Percentiles rank a stretch among this genome's conserved stretches.
Evolutionary conservation across 2,888 invertebrate species (phyloP).

Genomic region (Nudaria mundana): DNA sequence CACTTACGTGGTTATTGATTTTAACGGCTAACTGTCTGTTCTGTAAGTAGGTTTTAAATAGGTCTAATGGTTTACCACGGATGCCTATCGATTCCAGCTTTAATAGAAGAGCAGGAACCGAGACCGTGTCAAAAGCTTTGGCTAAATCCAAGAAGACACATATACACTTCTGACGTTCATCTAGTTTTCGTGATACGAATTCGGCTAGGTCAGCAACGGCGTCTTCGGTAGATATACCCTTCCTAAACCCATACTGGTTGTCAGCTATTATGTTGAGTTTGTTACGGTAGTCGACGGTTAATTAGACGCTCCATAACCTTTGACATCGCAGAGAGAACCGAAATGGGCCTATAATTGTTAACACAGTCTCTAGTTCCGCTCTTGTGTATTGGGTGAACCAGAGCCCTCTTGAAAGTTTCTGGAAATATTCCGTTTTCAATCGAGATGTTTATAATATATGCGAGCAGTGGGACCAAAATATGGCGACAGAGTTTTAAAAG

Average conservation of each 20-base stretch:
- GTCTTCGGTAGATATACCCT: background rate
- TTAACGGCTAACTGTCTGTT: background rate
- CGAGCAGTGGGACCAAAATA: background rate
- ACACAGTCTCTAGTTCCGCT: background rate
- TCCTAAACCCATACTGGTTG: background rate
- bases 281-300: background rate
- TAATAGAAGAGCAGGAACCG: background rate
- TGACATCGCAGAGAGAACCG: background rate
- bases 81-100: background rate
- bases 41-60: background rate
- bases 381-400: conserved; percentile 1
- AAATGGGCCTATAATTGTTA: background rate
- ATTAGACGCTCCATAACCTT: background rate
- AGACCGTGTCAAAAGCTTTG: background rate
- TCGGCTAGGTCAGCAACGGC: background rate
- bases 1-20: background rate
- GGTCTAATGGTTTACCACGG: background rate
- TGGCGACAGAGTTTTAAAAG: background rate
- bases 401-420: conserved; percentile 3
- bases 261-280: background rate
- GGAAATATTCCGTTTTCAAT: conserved; percentile 4
- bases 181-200: background rate
- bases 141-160: background rate
- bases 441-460: conserved; percentile 1
- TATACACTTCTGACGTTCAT: background rate